These are phyloP conservation scores for Drosophila cyrtoloma DNA, from an alignment of 2,888 invertebrate genomes.

Conservation along the genomic window DNA sequence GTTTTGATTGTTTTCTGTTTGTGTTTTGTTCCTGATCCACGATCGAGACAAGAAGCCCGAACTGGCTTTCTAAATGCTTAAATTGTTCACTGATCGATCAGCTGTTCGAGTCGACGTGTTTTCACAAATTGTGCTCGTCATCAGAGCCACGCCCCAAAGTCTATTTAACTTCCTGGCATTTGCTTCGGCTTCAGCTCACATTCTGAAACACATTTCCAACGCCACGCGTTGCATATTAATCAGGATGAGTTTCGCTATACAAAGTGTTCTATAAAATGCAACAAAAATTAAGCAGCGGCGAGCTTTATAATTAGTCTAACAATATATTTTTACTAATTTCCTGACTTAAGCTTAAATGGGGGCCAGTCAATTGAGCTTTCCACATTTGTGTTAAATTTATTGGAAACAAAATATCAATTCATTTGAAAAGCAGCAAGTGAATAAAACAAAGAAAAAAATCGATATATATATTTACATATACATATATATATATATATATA, in stretches of 20 bases:
- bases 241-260: not conserved
- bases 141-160: constrained; percentile 25
- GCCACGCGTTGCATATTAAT: constrained; percentile 37
- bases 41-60: constrained; percentile 1
- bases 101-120: not conserved
- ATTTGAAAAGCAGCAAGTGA: too few relatives aligned
- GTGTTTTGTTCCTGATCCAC: not conserved
- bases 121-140: constrained; percentile 17
- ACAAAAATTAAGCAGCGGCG: not conserved
- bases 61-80: constrained; percentile 48
- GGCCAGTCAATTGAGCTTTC: too few relatives aligned
- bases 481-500: too few relatives aligned
- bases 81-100: constrained; percentile 3
- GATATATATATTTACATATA: too few relatives aligned
- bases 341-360: not conserved
- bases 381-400: not conserved
- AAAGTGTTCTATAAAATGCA: not conserved
- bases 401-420: too few relatives aligned
- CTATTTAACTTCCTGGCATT: constrained; percentile 30
- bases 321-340: not conserved
- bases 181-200: not conserved
- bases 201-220: not conserved
- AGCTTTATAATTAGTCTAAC: not conserved
- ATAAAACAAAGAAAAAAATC: too few relatives aligned
- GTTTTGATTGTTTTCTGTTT: not conserved